Evolutionary conservation across 2,113 vertebrate genomes (phyloP).

Genomic region (Microcebus lehilahytsara): DNA sequence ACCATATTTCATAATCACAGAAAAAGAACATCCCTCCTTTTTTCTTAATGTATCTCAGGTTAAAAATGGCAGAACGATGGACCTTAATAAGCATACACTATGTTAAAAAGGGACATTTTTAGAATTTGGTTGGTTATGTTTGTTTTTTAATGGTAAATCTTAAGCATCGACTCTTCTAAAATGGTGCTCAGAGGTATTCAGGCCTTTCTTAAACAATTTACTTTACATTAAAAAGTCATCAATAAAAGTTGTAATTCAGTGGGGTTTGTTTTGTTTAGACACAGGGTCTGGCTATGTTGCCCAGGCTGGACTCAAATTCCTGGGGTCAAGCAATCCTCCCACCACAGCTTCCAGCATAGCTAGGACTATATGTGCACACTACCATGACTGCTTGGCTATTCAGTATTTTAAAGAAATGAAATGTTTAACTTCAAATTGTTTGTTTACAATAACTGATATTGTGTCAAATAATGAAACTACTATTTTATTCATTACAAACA

Average conservation of each 20-base stretch:
- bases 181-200: background rate
- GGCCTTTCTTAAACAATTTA: constrained; percentile 42
- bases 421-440: constrained; percentile 63
- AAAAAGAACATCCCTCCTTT: background rate
- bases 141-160: constrained; percentile 42
- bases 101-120: constrained; percentile 36
- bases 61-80: background rate
- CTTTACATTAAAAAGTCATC: constrained; percentile 57
- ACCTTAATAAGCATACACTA: background rate
- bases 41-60: background rate
- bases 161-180: constrained; percentile 37
- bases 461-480: constrained; percentile 50
- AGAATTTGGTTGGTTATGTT: background rate
- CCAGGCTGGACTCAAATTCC: too few species aligned
- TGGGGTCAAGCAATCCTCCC: too few species aligned
- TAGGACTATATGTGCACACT: too few species aligned
- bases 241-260: background rate
- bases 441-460: constrained; percentile 48
- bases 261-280: too few species aligned
- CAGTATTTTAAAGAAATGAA: constrained; percentile 55
- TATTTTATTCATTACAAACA: constrained; percentile 58
- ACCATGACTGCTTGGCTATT: background rate
- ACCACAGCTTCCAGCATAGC: too few species aligned
- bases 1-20: constrained; percentile 40
- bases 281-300: too few species aligned